Conservation (phyloP, 2,888 invertebrate species). For the Agrotis segetum region DNA sequence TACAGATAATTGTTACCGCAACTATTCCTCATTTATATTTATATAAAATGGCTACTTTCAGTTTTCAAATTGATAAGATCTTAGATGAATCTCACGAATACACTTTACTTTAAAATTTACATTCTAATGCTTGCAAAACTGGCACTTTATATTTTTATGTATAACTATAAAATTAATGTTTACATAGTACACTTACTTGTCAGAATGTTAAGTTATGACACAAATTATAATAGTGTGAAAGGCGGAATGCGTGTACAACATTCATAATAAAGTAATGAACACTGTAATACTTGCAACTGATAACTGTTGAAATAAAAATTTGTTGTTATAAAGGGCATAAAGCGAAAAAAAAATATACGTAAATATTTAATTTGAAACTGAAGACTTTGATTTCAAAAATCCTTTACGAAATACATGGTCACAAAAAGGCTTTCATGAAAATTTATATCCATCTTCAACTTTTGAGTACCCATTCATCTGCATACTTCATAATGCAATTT, state of each 20-base stretch:
- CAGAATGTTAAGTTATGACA: constrained; percentile 73
- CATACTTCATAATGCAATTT: no score
- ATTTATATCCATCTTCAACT: background rate
- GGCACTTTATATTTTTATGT: constrained; percentile 77
- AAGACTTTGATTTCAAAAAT: constrained; percentile 74
- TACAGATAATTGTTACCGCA: constrained; percentile 75
- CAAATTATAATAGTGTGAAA: constrained; percentile 64
- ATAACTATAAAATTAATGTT: constrained; percentile 73
- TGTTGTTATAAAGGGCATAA: constrained; percentile 88
- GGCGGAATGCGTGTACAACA: constrained; percentile 70
- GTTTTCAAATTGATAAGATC: constrained; percentile 73
- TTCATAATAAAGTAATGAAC: constrained; percentile 72
- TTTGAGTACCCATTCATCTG: background rate
- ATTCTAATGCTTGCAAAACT: constrained; percentile 79
- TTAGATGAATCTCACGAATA: constrained; percentile 76
- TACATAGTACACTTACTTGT: constrained; percentile 69
- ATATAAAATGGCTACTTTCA: constrained; percentile 72
- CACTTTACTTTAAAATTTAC: constrained; percentile 77
- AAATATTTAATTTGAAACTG: constrained; percentile 87
- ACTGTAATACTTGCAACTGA: constrained; percentile 80
- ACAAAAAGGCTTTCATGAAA: background rate
- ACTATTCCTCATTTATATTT: constrained; percentile 67
- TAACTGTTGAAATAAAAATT: constrained; percentile 82
- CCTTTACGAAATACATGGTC: background rate
- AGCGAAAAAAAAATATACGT: constrained; percentile 88